Conservation (phyloP, 2,113 vertebrate genomes). For the Trochalopteron elliotii region DNA sequence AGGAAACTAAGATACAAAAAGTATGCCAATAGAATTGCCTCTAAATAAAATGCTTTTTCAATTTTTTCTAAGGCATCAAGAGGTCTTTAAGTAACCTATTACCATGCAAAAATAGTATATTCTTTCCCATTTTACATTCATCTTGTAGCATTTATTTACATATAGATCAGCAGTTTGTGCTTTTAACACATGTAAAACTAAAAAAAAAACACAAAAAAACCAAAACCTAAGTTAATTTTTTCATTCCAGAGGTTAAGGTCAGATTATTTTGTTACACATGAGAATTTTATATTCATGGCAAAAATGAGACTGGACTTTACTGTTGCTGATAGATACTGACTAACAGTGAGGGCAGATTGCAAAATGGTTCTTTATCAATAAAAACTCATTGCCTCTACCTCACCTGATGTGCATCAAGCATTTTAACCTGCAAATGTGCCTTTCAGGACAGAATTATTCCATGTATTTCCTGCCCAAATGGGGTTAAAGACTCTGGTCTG, state of each 20-base stretch:
- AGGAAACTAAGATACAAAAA: slow-evolving; percentile 40
- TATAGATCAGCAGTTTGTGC: slow-evolving; percentile 68
- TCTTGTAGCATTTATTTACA: slow-evolving; percentile 71
- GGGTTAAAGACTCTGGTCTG: neutral
- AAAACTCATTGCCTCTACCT: neutral
- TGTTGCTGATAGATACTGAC: neutral
- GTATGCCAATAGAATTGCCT: neutral
- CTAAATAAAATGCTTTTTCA: slow-evolving; percentile 48
- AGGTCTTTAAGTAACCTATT: slow-evolving; percentile 62
- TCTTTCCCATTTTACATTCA: slow-evolving; percentile 74
- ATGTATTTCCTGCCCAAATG: neutral
- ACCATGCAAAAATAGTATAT: slow-evolving; percentile 78
- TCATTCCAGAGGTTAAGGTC: slow-evolving; percentile 31
- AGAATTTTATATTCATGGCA: slow-evolving; percentile 24
- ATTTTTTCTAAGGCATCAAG: slow-evolving; percentile 68
- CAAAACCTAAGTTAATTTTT: neutral
- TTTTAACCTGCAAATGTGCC: neutral
- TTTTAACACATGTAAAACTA: slow-evolving; percentile 64
- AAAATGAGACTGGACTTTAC: neutral
- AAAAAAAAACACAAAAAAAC: neutral
- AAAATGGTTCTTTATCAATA: neutral
- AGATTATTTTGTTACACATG: neutral
- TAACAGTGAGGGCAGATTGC: neutral
- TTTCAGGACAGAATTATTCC: neutral
- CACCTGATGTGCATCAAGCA: neutral